Conservation (phyloP, 2,888 invertebrate genomes). For the Mongoloraphidia duomilia region DNA sequence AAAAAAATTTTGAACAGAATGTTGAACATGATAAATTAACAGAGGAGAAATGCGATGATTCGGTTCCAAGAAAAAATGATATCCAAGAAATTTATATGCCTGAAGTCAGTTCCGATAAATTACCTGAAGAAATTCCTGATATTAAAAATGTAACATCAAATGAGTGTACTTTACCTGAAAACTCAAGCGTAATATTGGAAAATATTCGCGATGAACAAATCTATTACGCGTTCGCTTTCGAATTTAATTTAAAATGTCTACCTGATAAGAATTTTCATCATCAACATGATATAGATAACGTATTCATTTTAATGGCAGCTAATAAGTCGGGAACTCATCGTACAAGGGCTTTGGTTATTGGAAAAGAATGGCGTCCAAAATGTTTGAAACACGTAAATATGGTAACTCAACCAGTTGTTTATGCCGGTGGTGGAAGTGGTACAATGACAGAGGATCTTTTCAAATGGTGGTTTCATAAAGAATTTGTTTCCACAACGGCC, state of each 20-base stretch:
- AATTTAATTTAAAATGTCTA: conserved; percentile 30
- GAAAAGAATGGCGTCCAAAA: conserved; percentile 30
- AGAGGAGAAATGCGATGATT: too few species aligned
- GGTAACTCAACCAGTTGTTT: conserved; percentile 33
- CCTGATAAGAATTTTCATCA: conserved; percentile 19
- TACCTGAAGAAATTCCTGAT: too few species aligned
- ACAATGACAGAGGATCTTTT: conserved; percentile 30
- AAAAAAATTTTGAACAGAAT: too few species aligned
- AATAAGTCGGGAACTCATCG: conserved; percentile 32
- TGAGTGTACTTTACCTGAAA: too few species aligned
- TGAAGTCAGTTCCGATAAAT: too few species aligned
- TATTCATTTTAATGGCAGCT: conserved; percentile 31
- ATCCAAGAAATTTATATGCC: too few species aligned
- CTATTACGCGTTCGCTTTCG: conserved; percentile 28
- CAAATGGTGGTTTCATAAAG: conserved; percentile 34
- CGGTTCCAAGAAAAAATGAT: too few species aligned
- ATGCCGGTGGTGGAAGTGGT: conserved; percentile 32
- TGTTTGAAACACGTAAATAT: conserved; percentile 32
- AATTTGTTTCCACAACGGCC: conserved; percentile 31
- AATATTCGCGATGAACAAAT: conserved; percentile 22
- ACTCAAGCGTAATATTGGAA: too few species aligned
- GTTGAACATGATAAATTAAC: too few species aligned
- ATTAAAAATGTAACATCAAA: too few species aligned
- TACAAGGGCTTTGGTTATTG: conserved; percentile 31
- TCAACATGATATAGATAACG: conserved; percentile 13